Evolutionary conservation across 2,888 invertebrate species (phyloP), one percentile per base, ranked within the genome.

Genomic region (Chrysina gloriosa): DNA sequence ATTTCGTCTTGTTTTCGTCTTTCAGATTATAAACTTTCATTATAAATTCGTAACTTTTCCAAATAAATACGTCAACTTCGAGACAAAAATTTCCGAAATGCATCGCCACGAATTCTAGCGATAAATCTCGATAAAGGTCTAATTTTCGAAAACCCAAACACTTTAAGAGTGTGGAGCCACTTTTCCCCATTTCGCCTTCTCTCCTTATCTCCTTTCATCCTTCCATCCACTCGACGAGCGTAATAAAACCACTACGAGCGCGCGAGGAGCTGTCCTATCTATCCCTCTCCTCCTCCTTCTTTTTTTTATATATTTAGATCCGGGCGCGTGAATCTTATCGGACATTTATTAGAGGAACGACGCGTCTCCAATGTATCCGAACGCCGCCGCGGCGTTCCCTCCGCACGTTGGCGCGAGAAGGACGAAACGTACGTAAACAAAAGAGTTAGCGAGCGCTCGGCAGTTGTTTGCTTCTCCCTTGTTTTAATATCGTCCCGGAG

Each of bases 401-500:
- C 39, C 27, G n/a, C 23, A 25, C 21, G 39, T 7, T 14, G 36
- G 23, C 42, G 29, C 25, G 14, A 36, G 50, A 3, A 34, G 34
- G 64, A 34, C 36, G 64, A 64, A 25, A 34, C 14, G 23, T n/a
- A 21, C 47, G 50, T 36, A 34, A 31, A 31, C 31, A 50, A 64
- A 36, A 50, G 63, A 63, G 54, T 14, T 19, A 14, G 54, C 11
- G 36, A 11, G 25, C 25, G 39, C 39, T 14, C 58, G 58, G 39
- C 58, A 58, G 58, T 58, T 58, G 58, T 58, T 58, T 58, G 58
- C 31, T 58, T 50, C 29, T 75, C 75, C 73, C 66, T 72, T 70
- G 70, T 72, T 74, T 72, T 73, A 75, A 74, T 76, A 72, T 76
- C 74, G 76, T 75, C 71, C 39, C 14, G 42, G 58, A 76, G 76